phyloP scores from a whole-genome alignment of 2,888 invertebrate genomes.

The Fragum whitleyi region DNA sequence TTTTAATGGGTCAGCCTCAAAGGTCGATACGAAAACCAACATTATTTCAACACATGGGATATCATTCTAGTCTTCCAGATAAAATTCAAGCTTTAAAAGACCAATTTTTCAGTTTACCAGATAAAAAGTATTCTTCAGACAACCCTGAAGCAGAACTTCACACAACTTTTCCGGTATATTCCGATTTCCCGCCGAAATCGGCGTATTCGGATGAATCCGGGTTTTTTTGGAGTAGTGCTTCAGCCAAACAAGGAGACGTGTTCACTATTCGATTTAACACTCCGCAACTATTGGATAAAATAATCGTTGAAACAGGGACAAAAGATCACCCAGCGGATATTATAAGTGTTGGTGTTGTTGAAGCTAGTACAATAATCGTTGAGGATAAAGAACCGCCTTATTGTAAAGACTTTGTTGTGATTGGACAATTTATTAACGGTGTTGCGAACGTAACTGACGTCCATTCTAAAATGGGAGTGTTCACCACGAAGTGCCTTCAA shows the following conservation, averaged over 20 bases:
- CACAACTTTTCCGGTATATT: slow-evolving; percentile 81
- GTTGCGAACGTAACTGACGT: slow-evolving; percentile 72
- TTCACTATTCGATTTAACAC: slow-evolving; percentile 81
- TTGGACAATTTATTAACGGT: slow-evolving; percentile 77
- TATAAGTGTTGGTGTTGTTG: slow-evolving; percentile 75
- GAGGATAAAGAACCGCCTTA: slow-evolving; percentile 43
- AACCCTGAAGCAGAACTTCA: slow-evolving; percentile 84
- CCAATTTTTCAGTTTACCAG: slow-evolving; percentile 68
- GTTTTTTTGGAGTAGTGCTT: slow-evolving; percentile 84
- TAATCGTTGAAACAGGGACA: slow-evolving; percentile 81
- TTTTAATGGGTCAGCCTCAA: slow-evolving; percentile 66
- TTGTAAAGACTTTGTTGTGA: slow-evolving; percentile 66
- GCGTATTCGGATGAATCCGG: slow-evolving; percentile 82
- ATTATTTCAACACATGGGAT: slow-evolving; percentile 75
- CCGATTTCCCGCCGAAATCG: slow-evolving; percentile 80
- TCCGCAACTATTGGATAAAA: slow-evolving; percentile 74
- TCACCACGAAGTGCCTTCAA: slow-evolving; percentile 81
- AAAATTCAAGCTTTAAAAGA: slow-evolving; percentile 76
- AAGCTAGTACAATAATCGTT: slow-evolving; percentile 71
- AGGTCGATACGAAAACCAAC: slow-evolving; percentile 70
- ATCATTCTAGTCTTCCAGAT: slow-evolving; percentile 71
- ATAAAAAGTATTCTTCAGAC: slow-evolving; percentile 74
- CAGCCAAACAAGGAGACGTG: slow-evolving; percentile 77
- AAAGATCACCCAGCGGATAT: slow-evolving; percentile 76
- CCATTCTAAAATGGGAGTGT: slow-evolving; percentile 59